Evolutionary conservation across 30 jellyfish, hydroid and myxozoan species (phyloP).

Genomic region (Catostylus mosaicus): DNA sequence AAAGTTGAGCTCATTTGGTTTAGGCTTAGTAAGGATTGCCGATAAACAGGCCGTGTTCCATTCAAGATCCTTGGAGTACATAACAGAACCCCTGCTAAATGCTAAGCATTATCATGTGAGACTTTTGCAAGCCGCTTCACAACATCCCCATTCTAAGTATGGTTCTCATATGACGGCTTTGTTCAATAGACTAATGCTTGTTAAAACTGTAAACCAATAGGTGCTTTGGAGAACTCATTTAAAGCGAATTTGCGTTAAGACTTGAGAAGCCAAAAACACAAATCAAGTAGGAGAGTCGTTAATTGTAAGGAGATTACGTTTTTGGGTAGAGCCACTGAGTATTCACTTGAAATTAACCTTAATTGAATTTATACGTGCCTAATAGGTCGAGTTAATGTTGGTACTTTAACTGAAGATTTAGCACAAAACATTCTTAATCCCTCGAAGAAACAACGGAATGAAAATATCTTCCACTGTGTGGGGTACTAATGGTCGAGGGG

Average conservation of each 20-base stretch:
- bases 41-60: neutral
- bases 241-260: neutral
- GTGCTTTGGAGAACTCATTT: neutral
- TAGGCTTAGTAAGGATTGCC: slow-evolving; percentile 2
- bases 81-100: slow-evolving; percentile 3
- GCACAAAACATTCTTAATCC: neutral
- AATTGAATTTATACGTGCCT: neutral
- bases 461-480: neutral
- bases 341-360: neutral
- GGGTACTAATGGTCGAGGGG: neutral
- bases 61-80: neutral
- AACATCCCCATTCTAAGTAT: neutral
- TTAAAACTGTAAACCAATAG: neutral
- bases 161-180: neutral
- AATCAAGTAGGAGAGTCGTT: neutral
- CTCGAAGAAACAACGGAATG: neutral
- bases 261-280: neutral
- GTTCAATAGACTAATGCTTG: neutral
- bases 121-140: neutral
- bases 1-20: neutral
- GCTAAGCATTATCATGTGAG: neutral
- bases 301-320: neutral
- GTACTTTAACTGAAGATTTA: neutral
- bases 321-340: neutral
- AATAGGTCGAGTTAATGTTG: neutral